Evolutionary conservation across 2,797 vertebrate genomes (phyloP), one percentile per base, ranked within the genome.

Genomic region (Monodelphis domestica): DNA sequence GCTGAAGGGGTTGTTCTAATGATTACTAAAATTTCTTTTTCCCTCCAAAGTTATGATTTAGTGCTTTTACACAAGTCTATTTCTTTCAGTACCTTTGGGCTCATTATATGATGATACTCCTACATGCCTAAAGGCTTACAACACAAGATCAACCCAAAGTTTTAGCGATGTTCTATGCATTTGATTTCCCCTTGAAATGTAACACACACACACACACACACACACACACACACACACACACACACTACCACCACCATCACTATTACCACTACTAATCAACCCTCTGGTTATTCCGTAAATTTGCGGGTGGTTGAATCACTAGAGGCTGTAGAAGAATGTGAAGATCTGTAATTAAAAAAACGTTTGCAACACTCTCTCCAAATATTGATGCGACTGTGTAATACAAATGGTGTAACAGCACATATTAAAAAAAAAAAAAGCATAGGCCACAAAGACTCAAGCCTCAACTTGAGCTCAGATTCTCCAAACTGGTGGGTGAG

Each of bases 321-420:
- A 38, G 6, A 33, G 94, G n/a, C 70, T 93, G 70, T 84, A 94
- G 78, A 89, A 78, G 55, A 17, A 5, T 53, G 10, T 53, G 17
- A 88, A 50, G 29, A 33, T 90, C 55, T 96, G 87, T 89, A 91
- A 95, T 93, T 93, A 95, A 89, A 54, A 93, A 55, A 57, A 30
- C 90, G 95, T 95, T 93, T 94, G 90, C 88, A 94, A 96, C 87
- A 91, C 53, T 94, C 63, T 78, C 87, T 91, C 90, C 88, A 91
- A 91, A 95, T 30, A 90, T 3, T 88, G 93, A 94, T 84, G 93
- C 56, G 91, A 56, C 38, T 38, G 59, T 90, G 91, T 38, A 91
- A 78, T 88, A 93, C 57, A 87, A 91, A 88, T 88, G 89, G 50
- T 11, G 54, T 91, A 90, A 95, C 89, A 95, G 91, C 21, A 54